Percentiles rank a stretch among this genome's conserved stretches.
Evolutionary conservation across 2,113 vertebrate genomes (phyloP).

Genomic region (Numenius arquata): DNA sequence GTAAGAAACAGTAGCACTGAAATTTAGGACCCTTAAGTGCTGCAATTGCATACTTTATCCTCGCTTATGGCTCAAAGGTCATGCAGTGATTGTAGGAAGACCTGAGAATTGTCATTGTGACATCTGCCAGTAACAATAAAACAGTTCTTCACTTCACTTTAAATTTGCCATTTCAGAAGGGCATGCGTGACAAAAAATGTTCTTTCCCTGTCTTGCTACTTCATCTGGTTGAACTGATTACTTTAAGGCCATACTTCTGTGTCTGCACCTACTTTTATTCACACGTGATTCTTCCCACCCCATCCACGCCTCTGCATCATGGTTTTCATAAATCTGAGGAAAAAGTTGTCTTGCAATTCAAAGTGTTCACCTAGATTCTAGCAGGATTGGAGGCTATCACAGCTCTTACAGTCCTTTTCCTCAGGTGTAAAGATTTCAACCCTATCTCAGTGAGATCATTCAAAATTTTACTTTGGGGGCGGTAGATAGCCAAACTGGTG

Average conservation of each 20-base stretch:
- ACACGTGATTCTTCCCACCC: not conserved
- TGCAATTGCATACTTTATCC: not conserved
- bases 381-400: not conserved
- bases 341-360: not conserved
- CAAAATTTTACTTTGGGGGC: not conserved
- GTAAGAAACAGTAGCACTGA: not conserved
- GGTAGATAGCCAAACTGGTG: not conserved
- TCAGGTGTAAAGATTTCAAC: not conserved
- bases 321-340: not conserved
- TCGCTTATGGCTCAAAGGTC: not conserved
- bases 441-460: not conserved
- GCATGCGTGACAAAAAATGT: not conserved
- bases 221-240: not conserved
- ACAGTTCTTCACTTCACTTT: not conserved
- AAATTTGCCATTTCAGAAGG: not conserved
- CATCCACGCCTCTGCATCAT: fast-evolving
- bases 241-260: not conserved
- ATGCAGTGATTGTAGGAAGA: not conserved
- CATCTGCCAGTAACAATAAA: not conserved
- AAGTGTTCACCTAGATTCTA: not conserved
- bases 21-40: not conserved
- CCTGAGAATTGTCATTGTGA: not conserved
- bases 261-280: not conserved
- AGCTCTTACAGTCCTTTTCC: not conserved
- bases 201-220: not conserved